Conservation (phyloP, 1,140 invertebrate genomes). For the Bombus breviceps region DNA sequence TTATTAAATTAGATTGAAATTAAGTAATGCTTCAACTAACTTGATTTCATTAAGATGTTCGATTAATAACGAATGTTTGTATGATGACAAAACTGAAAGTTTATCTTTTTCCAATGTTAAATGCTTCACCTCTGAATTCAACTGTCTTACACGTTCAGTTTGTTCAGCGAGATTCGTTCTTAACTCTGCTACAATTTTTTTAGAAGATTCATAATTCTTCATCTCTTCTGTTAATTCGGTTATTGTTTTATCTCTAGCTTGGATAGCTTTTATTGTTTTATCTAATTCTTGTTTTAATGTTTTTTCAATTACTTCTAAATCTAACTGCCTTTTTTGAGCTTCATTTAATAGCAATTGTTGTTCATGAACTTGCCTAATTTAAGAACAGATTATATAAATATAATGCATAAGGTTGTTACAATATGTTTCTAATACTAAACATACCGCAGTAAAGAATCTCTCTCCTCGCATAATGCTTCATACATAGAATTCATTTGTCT, state of each 20-base stretch:
- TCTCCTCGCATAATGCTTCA: constrained; percentile 50
- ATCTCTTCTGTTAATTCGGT: constrained; percentile 49
- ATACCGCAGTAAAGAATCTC: constrained; percentile 64
- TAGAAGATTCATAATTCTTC: constrained; percentile 46
- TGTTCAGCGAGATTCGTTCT: constrained; percentile 58
- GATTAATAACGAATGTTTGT: constrained; percentile 59
- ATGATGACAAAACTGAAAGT: constrained; percentile 54
- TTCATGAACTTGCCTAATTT: constrained; percentile 59
- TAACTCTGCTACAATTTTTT: constrained; percentile 58
- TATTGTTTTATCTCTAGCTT: constrained; percentile 53
- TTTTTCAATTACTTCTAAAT: constrained; percentile 46
- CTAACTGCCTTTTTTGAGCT: constrained; percentile 22
- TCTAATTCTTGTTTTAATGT: constrained; percentile 53
- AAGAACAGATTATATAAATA: constrained; percentile 18
- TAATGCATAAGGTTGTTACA: neutral
- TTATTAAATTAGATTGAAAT: neutral
- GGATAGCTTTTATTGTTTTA: constrained; percentile 33
- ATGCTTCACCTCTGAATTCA: constrained; percentile 55
- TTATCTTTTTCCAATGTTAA: constrained; percentile 69
- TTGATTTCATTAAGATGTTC: constrained; percentile 62
- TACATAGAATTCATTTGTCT: constrained; percentile 55
- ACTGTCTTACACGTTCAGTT: constrained; percentile 59
- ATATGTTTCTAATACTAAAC: constrained; percentile 3
- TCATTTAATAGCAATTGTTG: constrained; percentile 50
- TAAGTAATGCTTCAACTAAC: constrained; percentile 51